Evolutionary conservation across 2,797 vertebrate species (phyloP).

Genomic region (Pangasius mekongensis): DNA sequence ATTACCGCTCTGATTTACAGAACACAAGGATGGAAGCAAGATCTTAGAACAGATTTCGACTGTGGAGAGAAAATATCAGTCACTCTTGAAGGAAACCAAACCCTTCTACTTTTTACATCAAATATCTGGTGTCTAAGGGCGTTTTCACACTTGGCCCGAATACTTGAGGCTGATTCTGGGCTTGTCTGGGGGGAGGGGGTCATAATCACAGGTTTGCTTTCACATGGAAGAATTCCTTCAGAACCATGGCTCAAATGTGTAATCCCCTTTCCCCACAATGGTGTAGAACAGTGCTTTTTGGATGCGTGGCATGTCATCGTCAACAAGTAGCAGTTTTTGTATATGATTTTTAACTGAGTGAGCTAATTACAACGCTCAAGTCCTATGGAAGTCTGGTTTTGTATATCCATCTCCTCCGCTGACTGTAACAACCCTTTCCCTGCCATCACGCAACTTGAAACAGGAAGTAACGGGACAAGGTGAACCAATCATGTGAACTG

Average conservation of each 20-base stretch:
- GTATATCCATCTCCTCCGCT: neutral
- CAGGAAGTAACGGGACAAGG: neutral
- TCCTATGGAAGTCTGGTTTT: too few relatives aligned
- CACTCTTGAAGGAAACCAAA: neutral
- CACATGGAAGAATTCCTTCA: neutral
- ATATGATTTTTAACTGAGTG: too few relatives aligned
- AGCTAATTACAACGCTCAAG: neutral
- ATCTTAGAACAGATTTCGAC: neutral
- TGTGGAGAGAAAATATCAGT: slow-evolving; percentile 1
- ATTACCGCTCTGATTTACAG: neutral
- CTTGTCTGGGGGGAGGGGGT: neutral
- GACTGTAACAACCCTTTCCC: neutral
- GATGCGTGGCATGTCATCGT: neutral
- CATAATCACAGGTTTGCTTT: neutral
- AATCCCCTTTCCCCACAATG: neutral
- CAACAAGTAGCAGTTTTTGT: neutral
- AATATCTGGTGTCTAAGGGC: neutral
- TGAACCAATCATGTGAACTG: neutral
- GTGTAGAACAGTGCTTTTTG: neutral
- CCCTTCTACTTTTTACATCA: neutral
- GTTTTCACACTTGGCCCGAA: neutral
- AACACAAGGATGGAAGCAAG: neutral
- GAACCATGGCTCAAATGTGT: neutral
- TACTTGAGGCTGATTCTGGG: neutral
- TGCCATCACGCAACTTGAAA: neutral